Evolutionary conservation across 2,113 vertebrate species (phyloP), one percentile per base, ranked within the genome.

Genomic region (Siniperca knerii): DNA sequence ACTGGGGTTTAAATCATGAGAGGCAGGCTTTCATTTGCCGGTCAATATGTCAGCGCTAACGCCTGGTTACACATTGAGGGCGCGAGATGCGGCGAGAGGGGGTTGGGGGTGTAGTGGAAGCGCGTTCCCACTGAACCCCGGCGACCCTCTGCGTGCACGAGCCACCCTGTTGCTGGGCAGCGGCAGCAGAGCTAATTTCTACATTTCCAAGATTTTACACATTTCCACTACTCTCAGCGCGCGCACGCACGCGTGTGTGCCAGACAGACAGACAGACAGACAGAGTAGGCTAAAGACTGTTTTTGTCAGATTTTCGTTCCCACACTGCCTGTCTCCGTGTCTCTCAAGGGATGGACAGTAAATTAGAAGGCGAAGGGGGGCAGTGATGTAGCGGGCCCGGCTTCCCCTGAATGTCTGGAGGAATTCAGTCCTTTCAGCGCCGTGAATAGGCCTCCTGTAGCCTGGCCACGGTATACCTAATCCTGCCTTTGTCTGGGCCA

Each of bases 111-210:
- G 48, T 55, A 35, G 42, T 66, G 65, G 57, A 65, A 21, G 91
- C 88, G 89, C 88, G 88, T 78, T 79, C 79, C 29, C 75, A 79
- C 4, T 94, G 92, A 90, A 95, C 92, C 92, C 82, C 58, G 11
- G 77, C 88, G 92, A 94, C 93, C 92, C 90, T 80, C 54, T 6
- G n/a, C 73, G 77, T 87, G 91, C 87, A 88, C 87, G 89, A 75
- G 77, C 82, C 86, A 91, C 91, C 92, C 93, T 94, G 93, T 95
- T 94, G 93, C 94, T 93, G 93, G 93, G 93, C 93, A 94, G 92
- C 88, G 55, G 64, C 77, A 23, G 68, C 71, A 29, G 79, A 40
- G 81, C 77, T 65, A 70, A 15, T 68, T 50, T 77, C n/a, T 60
- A 42, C 11, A 37, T 72, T n/a, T 66, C 50, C 23, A 48, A 65